These are phyloP conservation scores for Brachypterus glaber DNA, from an alignment of 2,888 invertebrate genomes.

Conservation along the genomic window DNA sequence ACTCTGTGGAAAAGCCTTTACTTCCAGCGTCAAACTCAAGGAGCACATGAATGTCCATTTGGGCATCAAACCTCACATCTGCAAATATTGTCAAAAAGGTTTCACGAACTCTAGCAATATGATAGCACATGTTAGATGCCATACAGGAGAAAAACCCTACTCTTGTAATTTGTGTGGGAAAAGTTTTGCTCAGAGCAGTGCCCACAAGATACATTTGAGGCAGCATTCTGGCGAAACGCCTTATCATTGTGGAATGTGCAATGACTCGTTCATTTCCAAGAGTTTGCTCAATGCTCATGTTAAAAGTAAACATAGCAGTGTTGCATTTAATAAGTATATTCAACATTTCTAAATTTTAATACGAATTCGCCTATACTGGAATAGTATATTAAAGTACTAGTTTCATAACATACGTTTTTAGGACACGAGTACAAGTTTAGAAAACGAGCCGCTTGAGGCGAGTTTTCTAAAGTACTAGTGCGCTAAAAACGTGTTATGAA, in stretches of 20 bases:
- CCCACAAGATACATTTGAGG: slow-evolving; percentile 38
- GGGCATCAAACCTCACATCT: slow-evolving; percentile 41
- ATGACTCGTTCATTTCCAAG: slow-evolving; percentile 43
- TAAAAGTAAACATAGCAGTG: background rate
- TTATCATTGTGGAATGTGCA: slow-evolving; percentile 46
- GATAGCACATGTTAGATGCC: slow-evolving; percentile 45
- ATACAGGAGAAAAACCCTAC: slow-evolving; percentile 46
- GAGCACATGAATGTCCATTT: slow-evolving; percentile 30
- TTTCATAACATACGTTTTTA: too few relatives aligned
- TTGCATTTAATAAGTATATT: too few relatives aligned
- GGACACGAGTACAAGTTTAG: too few relatives aligned
- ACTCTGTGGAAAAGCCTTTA: slow-evolving; percentile 45
- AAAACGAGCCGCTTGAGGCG: too few relatives aligned
- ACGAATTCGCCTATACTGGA: too few relatives aligned
- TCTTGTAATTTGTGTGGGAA: slow-evolving; percentile 48
- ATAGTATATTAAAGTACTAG: too few relatives aligned
- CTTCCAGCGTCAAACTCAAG: slow-evolving; percentile 31
- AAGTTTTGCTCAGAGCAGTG: slow-evolving; percentile 38
- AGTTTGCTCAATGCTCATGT: slow-evolving; percentile 14
- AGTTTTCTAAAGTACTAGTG: too few relatives aligned
- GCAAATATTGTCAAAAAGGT: slow-evolving; percentile 47
- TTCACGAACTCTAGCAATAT: slow-evolving; percentile 48
- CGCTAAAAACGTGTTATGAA: too few relatives aligned
- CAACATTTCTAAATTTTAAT: too few relatives aligned
- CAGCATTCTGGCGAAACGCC: slow-evolving; percentile 47